Conservation (phyloP, 2,797 vertebrate species). For the Masticophis lateralis region DNA sequence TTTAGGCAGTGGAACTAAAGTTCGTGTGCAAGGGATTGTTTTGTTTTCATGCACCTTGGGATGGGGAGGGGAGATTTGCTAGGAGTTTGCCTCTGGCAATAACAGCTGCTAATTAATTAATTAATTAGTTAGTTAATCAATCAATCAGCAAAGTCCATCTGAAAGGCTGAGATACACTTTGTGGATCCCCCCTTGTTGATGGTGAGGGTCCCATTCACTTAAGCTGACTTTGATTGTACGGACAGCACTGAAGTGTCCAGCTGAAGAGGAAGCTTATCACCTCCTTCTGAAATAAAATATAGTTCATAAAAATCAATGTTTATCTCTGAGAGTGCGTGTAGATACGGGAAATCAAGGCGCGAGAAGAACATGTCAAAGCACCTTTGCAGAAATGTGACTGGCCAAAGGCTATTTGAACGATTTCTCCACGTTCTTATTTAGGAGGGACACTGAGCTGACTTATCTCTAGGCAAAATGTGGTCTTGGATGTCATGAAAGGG, state of each 20-base stretch:
- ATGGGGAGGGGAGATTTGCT: slow-evolving; percentile 54
- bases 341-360: not conserved
- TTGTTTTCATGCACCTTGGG: slow-evolving; percentile 76
- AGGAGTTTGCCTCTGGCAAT: slow-evolving; percentile 35
- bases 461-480: not conserved
- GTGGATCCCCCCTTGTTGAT: not conserved
- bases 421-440: not conserved
- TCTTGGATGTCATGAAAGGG: not conserved
- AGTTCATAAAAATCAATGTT: not conserved
- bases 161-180: accelerated
- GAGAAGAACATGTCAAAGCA: not conserved
- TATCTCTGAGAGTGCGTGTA: not conserved
- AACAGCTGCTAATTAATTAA: slow-evolving; percentile 37
- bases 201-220: not conserved
- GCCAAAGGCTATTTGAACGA: not conserved
- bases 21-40: slow-evolving; percentile 69
- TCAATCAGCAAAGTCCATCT: not conserved
- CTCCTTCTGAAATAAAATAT: not conserved
- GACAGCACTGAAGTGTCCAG: not conserved
- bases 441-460: not conserved
- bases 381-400: not conserved
- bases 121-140: slow-evolving; percentile 23
- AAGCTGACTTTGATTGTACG: not conserved
- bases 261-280: not conserved
- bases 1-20: slow-evolving; percentile 79